A percentile compares a stretch with the other conserved stretches of the same genome.
Evolutionary conservation across 2,888 invertebrate species (phyloP).

Genomic region (Lordiphosa fenestrarum): DNA sequence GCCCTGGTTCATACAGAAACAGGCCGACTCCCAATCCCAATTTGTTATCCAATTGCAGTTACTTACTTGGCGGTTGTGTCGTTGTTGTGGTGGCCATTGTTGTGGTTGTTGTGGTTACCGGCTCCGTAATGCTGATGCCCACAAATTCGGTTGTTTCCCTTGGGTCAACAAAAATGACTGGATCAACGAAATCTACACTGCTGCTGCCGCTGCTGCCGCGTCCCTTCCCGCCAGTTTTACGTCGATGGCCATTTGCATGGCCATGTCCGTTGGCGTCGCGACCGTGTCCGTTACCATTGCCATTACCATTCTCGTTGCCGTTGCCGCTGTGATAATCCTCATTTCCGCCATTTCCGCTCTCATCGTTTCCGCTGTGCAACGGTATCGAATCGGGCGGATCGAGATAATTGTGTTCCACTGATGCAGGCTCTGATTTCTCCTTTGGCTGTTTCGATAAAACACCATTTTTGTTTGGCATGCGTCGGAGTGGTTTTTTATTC

Average conservation of each 20-base stretch:
- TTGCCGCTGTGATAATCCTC: conserved; percentile 77
- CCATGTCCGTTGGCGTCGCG: conserved; percentile 47
- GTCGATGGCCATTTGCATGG: conserved; percentile 42
- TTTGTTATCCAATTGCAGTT: conserved; percentile 48
- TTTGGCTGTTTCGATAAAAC: conserved; percentile 57
- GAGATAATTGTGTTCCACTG: conserved; percentile 80
- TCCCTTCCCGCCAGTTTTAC: conserved; percentile 45
- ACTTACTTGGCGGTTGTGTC: conserved; percentile 83
- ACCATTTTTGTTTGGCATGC: conserved; percentile 11
- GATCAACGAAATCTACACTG: conserved; percentile 78
- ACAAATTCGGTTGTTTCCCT: conserved; percentile 81
- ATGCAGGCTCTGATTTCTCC: conserved; percentile 77
- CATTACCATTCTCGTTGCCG: conserved; percentile 28
- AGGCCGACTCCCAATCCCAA: conserved; percentile 3
- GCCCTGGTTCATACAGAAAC: not conserved
- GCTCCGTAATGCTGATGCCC: conserved; percentile 80
- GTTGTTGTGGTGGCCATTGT: conserved; percentile 84
- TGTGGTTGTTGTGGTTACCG: conserved; percentile 75
- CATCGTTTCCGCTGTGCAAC: conserved; percentile 79
- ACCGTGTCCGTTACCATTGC: conserved; percentile 50
- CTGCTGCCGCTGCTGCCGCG: conserved; percentile 41
- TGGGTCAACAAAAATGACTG: conserved; percentile 78
- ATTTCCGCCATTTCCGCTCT: conserved; percentile 80
- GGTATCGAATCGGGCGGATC: conserved; percentile 80
- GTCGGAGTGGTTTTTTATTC: conserved; percentile 14